Evolutionary conservation across 1,140 invertebrate species (phyloP).

Genomic region (Panonychus citri): DNA sequence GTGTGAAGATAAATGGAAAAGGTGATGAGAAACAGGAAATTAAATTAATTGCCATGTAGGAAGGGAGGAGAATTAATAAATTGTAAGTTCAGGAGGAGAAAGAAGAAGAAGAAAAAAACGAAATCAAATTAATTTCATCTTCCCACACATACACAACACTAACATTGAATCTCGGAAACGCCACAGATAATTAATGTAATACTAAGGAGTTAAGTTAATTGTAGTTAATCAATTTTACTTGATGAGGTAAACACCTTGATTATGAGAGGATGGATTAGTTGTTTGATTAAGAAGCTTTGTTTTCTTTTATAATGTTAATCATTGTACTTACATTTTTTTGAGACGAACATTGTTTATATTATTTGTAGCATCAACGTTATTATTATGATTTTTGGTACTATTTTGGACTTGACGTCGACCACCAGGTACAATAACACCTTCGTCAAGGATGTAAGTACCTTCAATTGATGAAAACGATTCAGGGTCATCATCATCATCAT

Average conservation of each 20-base stretch:
- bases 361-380: no score
- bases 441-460: neutral
- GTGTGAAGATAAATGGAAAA: neutral
- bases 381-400: neutral
- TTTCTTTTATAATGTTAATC: no score
- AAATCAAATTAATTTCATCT: neutral
- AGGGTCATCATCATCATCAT: neutral
- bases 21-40: neutral
- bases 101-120: neutral
- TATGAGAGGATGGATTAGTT: no score
- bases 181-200: no score
- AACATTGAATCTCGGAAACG: no score
- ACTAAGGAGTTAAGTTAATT: no score
- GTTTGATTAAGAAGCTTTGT: no score
- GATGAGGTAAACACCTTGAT: no score
- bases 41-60: no score
- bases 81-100: neutral
- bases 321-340: constrained; percentile 17
- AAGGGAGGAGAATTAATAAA: no score
- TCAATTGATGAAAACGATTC: neutral
- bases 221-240: no score
- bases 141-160: no score
- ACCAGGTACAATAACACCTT: neutral
- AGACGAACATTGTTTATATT: neutral
- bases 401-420: neutral